Evolutionary conservation across 2,888 invertebrate species (phyloP).

Genomic region (Conchocele bisecta): DNA sequence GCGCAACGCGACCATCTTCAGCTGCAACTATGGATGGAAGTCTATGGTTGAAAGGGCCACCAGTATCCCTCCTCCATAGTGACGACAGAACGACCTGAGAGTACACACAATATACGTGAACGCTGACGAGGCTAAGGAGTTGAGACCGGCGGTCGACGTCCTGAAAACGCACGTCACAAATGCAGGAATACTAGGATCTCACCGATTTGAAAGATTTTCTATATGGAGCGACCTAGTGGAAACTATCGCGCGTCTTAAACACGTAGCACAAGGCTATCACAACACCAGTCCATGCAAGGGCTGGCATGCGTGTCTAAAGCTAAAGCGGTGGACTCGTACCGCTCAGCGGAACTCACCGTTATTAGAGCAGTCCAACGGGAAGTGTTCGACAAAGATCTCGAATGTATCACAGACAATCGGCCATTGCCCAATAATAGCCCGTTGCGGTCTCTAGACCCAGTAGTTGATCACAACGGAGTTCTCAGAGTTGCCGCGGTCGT

Average conservation of each 20-base stretch:
- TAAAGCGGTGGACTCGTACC: neutral
- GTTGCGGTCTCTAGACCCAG: constrained; percentile 23
- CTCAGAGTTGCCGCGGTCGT: constrained; percentile 45
- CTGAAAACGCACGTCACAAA: neutral
- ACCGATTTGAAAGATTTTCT: constrained; percentile 21
- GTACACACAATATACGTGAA: constrained; percentile 1
- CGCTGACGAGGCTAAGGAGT: constrained; percentile 27
- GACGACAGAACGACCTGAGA: neutral
- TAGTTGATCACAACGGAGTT: constrained; percentile 30
- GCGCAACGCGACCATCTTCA: constrained; percentile 22
- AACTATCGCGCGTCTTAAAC: constrained; percentile 31
- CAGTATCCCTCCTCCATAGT: neutral
- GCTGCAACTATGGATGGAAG: constrained; percentile 16
- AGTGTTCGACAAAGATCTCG: constrained; percentile 4
- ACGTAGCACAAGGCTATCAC: constrained; percentile 10
- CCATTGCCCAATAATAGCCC: constrained; percentile 22
- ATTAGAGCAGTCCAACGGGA: constrained; percentile 15
- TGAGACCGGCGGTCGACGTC: constrained; percentile 18
- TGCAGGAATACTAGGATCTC: neutral
- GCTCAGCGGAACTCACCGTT: constrained; percentile 3
- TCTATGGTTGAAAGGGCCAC: constrained; percentile 36
- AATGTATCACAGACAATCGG: neutral
- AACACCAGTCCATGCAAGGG: neutral
- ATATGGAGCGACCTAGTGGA: constrained; percentile 9
- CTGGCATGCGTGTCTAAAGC: constrained; percentile 19